Base-by-base conservation (phyloP, 2,888 invertebrate genomes). In the Tetragonula carbonaria region DNA sequence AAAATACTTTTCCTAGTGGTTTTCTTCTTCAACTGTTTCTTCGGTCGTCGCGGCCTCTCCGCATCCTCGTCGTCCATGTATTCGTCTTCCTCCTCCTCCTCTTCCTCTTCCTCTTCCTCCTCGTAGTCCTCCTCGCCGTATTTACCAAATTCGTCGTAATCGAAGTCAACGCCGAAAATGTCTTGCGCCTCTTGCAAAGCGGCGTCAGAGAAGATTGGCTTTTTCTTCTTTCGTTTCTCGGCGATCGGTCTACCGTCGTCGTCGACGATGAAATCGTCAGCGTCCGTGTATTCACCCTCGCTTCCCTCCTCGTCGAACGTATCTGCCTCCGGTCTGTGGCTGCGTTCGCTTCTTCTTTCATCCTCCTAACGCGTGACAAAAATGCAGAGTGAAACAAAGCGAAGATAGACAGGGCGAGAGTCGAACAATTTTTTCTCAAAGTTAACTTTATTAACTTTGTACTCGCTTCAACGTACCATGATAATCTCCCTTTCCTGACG, bases 131-230 rank as follows among this genome's bases (percentile, higher is more conserved):
- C 98, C 74, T 98, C 98, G 6, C 97, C 98, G 92, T 97, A 98
- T 93, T 98, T 98, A 78, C 97, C 97, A 94, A 98, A 98, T 89
- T 98, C 98, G 85, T 98, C 98, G 93, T 97, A 98, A 93, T 98
- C 99, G 95, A 99, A 99, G 94, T 99, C 99, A n/a, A 99, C 99
- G 50, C 99, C 99, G 93, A 99, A 99, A 88, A 99, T 99, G 93
- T 99, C 99, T 94, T 99, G 99, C 78, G 99, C 99, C 94, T 99
- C 98, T 96, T 99, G 99, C 28, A 99, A 95, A 0, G 98, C 98
- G 14, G 98, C 97, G 95, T 98, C 98, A 71, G 97, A 97, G 92
- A 98, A 98, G 88, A 98, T 97, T 16, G 97, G 97, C 91, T 97
- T 97, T 33, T 97, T 96, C 92, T 97, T 97, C 94, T 97, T 97